Percentiles rank a stretch among this genome's conserved stretches.
These are phyloP conservation scores for Apodemia mormo DNA, from an alignment of 2,888 invertebrate species.

Conservation along the genomic window DNA sequence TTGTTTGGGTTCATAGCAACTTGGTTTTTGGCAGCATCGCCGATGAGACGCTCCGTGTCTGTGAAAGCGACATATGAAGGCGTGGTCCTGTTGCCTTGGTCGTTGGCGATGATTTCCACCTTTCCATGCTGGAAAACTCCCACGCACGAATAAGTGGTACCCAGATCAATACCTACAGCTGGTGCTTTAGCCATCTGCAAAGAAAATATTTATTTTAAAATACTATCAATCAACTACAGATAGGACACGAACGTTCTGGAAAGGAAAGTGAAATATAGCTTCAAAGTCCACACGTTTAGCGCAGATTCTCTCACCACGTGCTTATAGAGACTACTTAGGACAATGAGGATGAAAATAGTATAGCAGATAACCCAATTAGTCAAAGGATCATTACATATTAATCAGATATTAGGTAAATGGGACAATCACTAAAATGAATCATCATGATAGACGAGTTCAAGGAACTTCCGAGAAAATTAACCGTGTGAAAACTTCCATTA, in stretches of 20 bases:
- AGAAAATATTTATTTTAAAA: slow-evolving; percentile 35
- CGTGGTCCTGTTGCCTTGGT: slow-evolving; percentile 94
- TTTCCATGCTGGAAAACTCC: slow-evolving; percentile 96
- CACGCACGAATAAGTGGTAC: slow-evolving; percentile 97
- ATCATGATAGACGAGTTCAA: slow-evolving; percentile 34
- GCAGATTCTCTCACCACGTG: slow-evolving; percentile 24
- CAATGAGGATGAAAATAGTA: no score
- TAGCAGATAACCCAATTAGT: no score
- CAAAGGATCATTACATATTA: no score
- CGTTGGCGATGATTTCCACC: slow-evolving; percentile 95
- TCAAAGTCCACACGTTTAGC: no score
- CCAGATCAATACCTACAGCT: slow-evolving; percentile 97
- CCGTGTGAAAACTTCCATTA: background rate
- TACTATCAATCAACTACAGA: background rate
- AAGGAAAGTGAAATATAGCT: background rate
- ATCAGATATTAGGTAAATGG: background rate
- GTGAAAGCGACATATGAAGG: slow-evolving; percentile 93
- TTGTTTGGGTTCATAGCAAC: slow-evolving; percentile 94
- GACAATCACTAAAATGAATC: slow-evolving; percentile 23
- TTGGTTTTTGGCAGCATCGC: slow-evolving; percentile 92
- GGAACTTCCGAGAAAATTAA: slow-evolving; percentile 34
- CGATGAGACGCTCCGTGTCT: slow-evolving; percentile 91
- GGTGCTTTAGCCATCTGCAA: slow-evolving; percentile 87
- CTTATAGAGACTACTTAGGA: background rate
- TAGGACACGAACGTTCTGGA: background rate